Evolutionary conservation across 2,113 vertebrate species (phyloP).

Genomic region (Vimba vimba): DNA sequence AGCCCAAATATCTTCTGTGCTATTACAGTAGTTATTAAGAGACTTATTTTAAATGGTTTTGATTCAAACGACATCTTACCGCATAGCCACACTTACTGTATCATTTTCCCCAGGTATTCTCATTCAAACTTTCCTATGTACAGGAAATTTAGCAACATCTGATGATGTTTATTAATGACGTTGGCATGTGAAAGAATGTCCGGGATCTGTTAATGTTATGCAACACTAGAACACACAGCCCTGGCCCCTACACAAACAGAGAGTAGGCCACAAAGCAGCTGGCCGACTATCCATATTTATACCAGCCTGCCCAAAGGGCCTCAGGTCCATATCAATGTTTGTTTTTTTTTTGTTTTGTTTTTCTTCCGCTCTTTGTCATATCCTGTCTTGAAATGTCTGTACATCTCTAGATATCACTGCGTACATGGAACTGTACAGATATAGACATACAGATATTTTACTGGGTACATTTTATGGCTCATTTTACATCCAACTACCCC

Average conservation of each 20-base stretch:
- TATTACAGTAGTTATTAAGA: neutral
- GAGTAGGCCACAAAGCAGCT: conserved; percentile 66
- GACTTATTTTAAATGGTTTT: neutral
- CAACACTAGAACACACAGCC: conserved; percentile 58
- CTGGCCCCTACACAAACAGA: conserved; percentile 66
- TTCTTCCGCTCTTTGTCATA: conserved; percentile 40
- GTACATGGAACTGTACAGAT: neutral
- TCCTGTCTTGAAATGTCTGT: neutral
- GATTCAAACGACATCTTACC: neutral
- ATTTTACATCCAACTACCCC: neutral
- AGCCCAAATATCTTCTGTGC: neutral
- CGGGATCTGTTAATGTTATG: conserved; percentile 67
- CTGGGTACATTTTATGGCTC: neutral
- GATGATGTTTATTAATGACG: conserved; percentile 81
- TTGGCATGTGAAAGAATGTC: conserved; percentile 56
- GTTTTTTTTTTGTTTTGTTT: neutral
- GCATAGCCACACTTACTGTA: neutral
- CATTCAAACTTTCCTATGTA: conserved; percentile 43
- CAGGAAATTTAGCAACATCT: conserved; percentile 68
- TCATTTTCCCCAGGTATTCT: neutral
- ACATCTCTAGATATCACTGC: neutral
- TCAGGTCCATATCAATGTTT: neutral
- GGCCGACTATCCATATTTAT: conserved; percentile 66
- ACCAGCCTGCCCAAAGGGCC: conserved; percentile 55
- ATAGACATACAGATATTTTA: neutral